A percentile compares a stretch with the other conserved stretches of the same genome.
Evolutionary conservation across 2,888 invertebrate genomes (phyloP).

Genomic region (Mycalesis mineus): DNA sequence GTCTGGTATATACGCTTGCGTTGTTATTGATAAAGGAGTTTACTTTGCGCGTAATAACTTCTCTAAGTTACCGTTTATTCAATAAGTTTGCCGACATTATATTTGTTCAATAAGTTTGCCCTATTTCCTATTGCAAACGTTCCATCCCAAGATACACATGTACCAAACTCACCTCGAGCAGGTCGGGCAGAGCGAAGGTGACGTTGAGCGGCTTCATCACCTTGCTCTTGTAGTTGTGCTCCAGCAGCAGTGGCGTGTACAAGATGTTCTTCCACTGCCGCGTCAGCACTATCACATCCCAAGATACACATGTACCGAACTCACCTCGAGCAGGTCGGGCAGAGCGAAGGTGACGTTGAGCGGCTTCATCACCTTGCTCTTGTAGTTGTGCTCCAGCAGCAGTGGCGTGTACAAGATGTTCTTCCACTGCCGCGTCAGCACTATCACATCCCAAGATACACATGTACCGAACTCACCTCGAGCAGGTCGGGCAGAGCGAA

Average conservation of each 20-base stretch:
- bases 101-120: too few species aligned
- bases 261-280: constrained; percentile 98
- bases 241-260: constrained; percentile 93
- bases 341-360: constrained; percentile 93
- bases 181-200: constrained; percentile 90
- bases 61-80: too few species aligned
- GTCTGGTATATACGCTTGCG: too few species aligned
- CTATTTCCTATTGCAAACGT: too few species aligned
- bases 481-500: constrained; percentile 91
- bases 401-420: constrained; percentile 96
- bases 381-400: constrained; percentile 92
- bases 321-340: constrained; percentile 88
- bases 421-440: constrained; percentile 97
- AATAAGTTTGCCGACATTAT: too few species aligned
- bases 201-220: constrained; percentile 90
- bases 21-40: too few species aligned
- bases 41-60: too few species aligned
- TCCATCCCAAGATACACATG: too few species aligned
- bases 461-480: too few species aligned
- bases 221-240: constrained; percentile 92
- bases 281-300: too few species aligned
- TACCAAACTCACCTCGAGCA: constrained; percentile 88
- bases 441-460: too few species aligned
- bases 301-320: too few species aligned
- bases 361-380: constrained; percentile 88